Evolutionary conservation across 2,113 vertebrate species (phyloP).

Genomic region (Melanotaenia duboulayi): DNA sequence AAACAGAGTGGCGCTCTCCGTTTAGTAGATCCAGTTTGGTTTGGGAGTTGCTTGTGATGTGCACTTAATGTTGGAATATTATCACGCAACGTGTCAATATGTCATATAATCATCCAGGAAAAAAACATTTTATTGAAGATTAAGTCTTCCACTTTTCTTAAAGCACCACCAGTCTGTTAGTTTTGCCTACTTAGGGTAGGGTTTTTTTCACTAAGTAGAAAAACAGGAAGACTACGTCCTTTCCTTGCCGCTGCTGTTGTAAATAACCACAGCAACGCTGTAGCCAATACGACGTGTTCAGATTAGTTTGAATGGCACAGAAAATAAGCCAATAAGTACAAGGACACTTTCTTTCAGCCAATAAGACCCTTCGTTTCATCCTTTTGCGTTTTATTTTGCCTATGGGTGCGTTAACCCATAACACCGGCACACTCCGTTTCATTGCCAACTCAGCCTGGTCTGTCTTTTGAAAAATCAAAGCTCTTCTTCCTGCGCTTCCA

Average conservation of each 20-base stretch:
- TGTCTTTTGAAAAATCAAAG: background rate
- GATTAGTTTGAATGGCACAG: slow-evolving; percentile 48
- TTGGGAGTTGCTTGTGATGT: background rate
- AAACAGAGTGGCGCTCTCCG: background rate
- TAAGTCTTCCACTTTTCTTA: background rate
- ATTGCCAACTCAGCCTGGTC: background rate
- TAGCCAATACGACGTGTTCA: slow-evolving; percentile 20
- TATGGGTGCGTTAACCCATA: slow-evolving; percentile 17
- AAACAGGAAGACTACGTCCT: background rate
- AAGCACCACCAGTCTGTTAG: background rate
- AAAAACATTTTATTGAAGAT: background rate
- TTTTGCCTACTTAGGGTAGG: background rate
- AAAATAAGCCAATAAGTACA: slow-evolving; percentile 20
- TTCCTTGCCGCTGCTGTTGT: background rate
- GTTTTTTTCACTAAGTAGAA: background rate
- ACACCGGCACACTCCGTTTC: slow-evolving; percentile 14
- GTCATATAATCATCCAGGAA: background rate
- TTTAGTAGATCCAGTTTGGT: background rate
- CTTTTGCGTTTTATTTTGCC: background rate
- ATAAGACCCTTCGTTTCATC: slow-evolving; percentile 52
- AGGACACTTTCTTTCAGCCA: slow-evolving; percentile 29
- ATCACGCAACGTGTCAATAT: too few relatives aligned
- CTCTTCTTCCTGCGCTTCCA: background rate
- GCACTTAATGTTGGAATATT: background rate
- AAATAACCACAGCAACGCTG: slow-evolving; percentile 1